Percentiles rank a stretch among this genome's conserved stretches.
Evolutionary conservation across 1,140 invertebrate genomes (phyloP).

Genomic region (Bombus fervidus): DNA sequence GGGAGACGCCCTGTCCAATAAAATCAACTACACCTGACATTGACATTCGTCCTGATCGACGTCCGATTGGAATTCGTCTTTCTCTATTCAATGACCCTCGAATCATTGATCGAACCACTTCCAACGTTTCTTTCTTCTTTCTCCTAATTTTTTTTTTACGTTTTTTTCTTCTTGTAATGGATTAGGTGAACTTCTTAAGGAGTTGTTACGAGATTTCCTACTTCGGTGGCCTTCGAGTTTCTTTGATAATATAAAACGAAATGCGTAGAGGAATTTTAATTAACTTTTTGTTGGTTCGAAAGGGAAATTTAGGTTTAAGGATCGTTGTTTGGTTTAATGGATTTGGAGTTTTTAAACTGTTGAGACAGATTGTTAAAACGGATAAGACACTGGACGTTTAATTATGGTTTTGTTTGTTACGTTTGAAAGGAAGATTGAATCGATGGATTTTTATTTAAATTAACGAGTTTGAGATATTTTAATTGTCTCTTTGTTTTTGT

Average conservation of each 20-base stretch:
- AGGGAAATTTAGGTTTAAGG: neutral
- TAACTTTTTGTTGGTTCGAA: neutral
- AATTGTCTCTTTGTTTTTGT: neutral
- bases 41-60: conserved; percentile 50
- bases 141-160: neutral
- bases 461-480: neutral
- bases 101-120: neutral
- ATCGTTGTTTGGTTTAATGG: neutral
- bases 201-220: neutral
- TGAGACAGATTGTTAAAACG: neutral
- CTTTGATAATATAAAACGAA: neutral
- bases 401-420: neutral
- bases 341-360: too few relatives aligned
- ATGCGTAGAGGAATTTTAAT: neutral
- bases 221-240: neutral
- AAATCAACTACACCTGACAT: conserved; percentile 66
- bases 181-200: neutral
- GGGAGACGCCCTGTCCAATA: conserved; percentile 58
- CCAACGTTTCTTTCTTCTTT: neutral
- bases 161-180: neutral
- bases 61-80: neutral
- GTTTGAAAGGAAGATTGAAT: too few relatives aligned
- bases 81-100: neutral
- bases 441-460: neutral
- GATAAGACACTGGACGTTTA: neutral